A percentile compares a stretch with the other conserved stretches of the same genome.
Evolutionary conservation across 2,113 vertebrate genomes (phyloP).

Genomic region (Barnardius zonarius): DNA sequence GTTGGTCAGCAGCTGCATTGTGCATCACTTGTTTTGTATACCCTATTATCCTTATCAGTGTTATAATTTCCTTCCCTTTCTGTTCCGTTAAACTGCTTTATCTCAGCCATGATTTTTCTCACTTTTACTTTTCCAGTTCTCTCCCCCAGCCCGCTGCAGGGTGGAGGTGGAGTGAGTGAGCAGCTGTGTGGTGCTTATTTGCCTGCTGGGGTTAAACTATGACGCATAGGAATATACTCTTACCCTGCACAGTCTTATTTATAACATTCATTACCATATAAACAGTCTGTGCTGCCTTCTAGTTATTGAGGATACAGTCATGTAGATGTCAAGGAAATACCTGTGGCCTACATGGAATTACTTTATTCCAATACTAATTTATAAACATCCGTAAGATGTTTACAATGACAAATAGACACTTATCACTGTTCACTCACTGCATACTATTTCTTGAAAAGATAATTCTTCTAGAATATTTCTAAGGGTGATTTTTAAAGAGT

Average conservation of each 20-base stretch:
- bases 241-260: not conserved
- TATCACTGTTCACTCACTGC: not conserved
- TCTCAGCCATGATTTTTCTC: not conserved
- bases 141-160: not conserved
- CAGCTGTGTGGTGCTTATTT: not conserved
- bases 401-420: not conserved
- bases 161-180: not conserved
- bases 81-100: not conserved
- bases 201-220: not conserved
- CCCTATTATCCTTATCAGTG: not conserved
- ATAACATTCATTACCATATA: not conserved
- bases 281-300: not conserved
- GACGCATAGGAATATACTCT: not conserved
- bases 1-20: not conserved
- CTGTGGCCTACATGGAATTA: not conserved
- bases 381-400: not conserved
- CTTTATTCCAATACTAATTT: not conserved
- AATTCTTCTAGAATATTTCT: not conserved
- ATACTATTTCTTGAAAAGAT: not conserved
- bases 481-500: not conserved
- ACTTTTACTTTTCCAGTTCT: not conserved
- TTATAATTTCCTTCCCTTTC: not conserved
- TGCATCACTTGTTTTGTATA: not conserved
- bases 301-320: not conserved
- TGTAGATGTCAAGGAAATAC: not conserved